Evolutionary conservation across 2,888 invertebrate species (phyloP).

Genomic region (Anarsia innoxiella): DNA sequence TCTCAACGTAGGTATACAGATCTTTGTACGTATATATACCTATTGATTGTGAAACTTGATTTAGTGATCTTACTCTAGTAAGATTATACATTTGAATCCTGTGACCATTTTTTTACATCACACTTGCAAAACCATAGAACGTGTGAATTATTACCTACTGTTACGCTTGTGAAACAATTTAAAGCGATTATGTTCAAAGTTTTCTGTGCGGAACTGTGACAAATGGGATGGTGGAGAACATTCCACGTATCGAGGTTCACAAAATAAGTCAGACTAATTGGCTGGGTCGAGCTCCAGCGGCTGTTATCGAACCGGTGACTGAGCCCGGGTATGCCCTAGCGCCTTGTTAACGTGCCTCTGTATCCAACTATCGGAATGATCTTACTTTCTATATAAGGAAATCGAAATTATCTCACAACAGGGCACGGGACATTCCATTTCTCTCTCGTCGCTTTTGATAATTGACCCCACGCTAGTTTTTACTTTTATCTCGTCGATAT

Average conservation of each 20-base stretch:
- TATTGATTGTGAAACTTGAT: too few species aligned
- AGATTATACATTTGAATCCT: too few species aligned
- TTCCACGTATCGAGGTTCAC: constrained; percentile 22
- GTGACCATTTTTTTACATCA: too few species aligned
- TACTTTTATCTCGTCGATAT: constrained; percentile 46
- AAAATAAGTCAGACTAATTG: constrained; percentile 30
- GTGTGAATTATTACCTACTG: too few species aligned
- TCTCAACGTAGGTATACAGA: too few species aligned
- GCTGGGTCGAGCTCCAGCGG: constrained; percentile 18
- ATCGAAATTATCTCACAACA: constrained; percentile 68
- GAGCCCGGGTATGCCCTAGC: constrained; percentile 16
- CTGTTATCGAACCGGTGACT: constrained; percentile 9
- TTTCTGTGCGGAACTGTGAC: neutral
- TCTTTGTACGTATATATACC: too few species aligned
- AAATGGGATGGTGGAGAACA: constrained; percentile 10
- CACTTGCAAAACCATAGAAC: too few species aligned
- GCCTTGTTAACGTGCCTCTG: constrained; percentile 42
- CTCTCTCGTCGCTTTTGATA: constrained; percentile 65
- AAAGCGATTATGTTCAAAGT: too few species aligned
- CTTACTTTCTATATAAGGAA: constrained; percentile 74
- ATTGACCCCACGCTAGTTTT: constrained; percentile 50
- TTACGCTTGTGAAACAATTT: too few species aligned
- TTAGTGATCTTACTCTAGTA: too few species aligned
- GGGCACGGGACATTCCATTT: constrained; percentile 62
- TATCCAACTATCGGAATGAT: constrained; percentile 54